Base-by-base conservation (phyloP, 2,113 vertebrate species). In the Xiphias gladius region DNA sequence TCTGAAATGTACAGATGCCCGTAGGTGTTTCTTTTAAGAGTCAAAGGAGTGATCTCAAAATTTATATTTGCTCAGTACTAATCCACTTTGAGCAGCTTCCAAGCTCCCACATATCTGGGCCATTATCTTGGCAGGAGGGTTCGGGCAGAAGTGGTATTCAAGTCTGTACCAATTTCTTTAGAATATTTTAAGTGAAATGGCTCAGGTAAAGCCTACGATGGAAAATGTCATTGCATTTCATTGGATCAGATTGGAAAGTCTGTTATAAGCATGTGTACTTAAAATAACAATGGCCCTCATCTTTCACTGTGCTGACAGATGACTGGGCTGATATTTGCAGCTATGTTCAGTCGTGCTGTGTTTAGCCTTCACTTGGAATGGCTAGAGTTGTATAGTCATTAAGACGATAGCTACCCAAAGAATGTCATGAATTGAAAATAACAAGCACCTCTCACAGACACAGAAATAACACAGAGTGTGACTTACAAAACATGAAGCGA, bases 231-330 rank as follows among this genome's bases (percentile, higher is more conserved):
- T 69, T 14, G 66, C 71, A 79, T 88, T 94, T 86, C 86, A 89
- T 87, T 85, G 87, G 66, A 69, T 84, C 64, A 50, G 80, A 85
- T 76, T 72, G 84, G 82, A 89, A 89, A 88, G 86, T 85, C 84
- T 52, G 76, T 46, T 62, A 72, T 76, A 55, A 82, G 69, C 74
- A 73, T 72, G 85, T 54, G 75, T 65, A 86, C 86, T 83, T 89
- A 87, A 93, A 91, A 91, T 90, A 93, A 91, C 87, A 90, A 91
- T 30, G 81, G 85, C 71, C 61, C 83, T 64, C 30, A 4, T 85
- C 71, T 89, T 85, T 79, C 19, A 35, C 84, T 88, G 39, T 0
- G 43, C 69, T 84, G 90, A 86, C 84, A 88, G 84, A 91, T 69
- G 86, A 88, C 76, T 37, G 84, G 61, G 59, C 69, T 84, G 82